phyloP scores from a whole-genome alignment of 2,888 invertebrate species.

The Leptinotarsa juncta region DNA sequence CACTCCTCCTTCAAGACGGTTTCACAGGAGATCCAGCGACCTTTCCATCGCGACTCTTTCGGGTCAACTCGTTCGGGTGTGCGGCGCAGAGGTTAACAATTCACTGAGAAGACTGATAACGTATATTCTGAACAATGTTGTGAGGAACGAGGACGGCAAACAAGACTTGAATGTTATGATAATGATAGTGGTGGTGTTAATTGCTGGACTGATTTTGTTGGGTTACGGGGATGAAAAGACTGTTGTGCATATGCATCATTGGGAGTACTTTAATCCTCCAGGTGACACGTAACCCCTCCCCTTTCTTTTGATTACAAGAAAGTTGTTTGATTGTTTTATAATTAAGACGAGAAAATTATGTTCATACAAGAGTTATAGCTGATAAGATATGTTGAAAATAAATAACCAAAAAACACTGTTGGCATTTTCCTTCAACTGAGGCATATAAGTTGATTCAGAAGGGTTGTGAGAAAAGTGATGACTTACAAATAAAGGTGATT shows the following conservation, averaged over 20 bases:
- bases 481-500: too few species aligned
- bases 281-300: conserved; percentile 64
- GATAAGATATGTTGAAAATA: conserved; percentile 18
- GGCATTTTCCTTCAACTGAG: not conserved
- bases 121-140: conserved; percentile 71
- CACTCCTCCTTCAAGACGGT: conserved; percentile 38
- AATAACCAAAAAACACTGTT: conserved; percentile 2
- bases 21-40: conserved; percentile 67
- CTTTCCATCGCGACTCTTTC: conserved; percentile 78
- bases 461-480: too few species aligned
- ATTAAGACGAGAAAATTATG: conserved; percentile 2
- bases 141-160: conserved; percentile 74
- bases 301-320: not conserved
- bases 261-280: conserved; percentile 90
- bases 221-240: conserved; percentile 76
- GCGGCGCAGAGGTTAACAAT: conserved; percentile 74
- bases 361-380: conserved; percentile 7
- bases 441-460: too few species aligned
- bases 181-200: conserved; percentile 81
- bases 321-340: conserved; percentile 16
- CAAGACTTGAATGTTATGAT: conserved; percentile 81
- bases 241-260: conserved; percentile 84
- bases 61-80: conserved; percentile 77
- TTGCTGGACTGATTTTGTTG: conserved; percentile 82
- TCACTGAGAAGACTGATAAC: conserved; percentile 77